These are phyloP conservation scores for Chelidonichthys spinosus DNA, from an alignment of 2,797 vertebrate species.

Conservation along the genomic window DNA sequence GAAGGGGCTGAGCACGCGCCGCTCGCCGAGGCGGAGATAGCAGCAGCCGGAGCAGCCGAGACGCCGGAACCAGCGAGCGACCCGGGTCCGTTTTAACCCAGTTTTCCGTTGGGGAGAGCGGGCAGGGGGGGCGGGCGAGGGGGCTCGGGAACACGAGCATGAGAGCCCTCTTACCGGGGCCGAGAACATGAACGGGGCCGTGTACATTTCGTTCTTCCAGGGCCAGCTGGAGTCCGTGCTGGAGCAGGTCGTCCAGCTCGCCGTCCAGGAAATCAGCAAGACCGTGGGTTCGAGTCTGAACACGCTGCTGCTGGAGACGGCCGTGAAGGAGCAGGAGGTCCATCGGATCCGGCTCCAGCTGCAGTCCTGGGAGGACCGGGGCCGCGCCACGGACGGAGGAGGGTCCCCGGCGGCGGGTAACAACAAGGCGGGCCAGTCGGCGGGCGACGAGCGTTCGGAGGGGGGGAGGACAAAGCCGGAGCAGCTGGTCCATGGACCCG, in stretches of 20 bases:
- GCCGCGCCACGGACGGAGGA: slow-evolving; percentile 30
- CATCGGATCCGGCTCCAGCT: slow-evolving; percentile 75
- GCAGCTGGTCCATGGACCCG: slow-evolving; percentile 49
- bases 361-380: slow-evolving; percentile 66
- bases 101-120: slow-evolving; percentile 38
- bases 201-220: slow-evolving; percentile 88
- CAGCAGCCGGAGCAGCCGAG: slow-evolving; percentile 11
- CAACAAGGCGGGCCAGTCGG: slow-evolving; percentile 15
- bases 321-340: slow-evolving; percentile 84
- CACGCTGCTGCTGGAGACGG: slow-evolving; percentile 83
- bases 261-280: slow-evolving; percentile 85
- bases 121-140: slow-evolving; percentile 44
- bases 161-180: slow-evolving; percentile 68
- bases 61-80: slow-evolving; percentile 12
- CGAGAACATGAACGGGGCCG: slow-evolving; percentile 84
- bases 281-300: slow-evolving; percentile 83
- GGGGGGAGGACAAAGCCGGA: slow-evolving; percentile 70
- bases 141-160: slow-evolving; percentile 65
- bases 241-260: slow-evolving; percentile 87
- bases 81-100: slow-evolving; percentile 33
- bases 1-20: slow-evolving; percentile 59
- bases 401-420: slow-evolving; percentile 40
- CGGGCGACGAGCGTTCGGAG: slow-evolving; percentile 49
- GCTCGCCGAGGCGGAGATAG: slow-evolving; percentile 31
- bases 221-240: slow-evolving; percentile 87